Percentiles rank a stretch among this genome's conserved stretches.
These are phyloP conservation scores for Megaptera novaeangliae DNA, from an alignment of 2,113 vertebrate genomes.

Conservation along the genomic window DNA sequence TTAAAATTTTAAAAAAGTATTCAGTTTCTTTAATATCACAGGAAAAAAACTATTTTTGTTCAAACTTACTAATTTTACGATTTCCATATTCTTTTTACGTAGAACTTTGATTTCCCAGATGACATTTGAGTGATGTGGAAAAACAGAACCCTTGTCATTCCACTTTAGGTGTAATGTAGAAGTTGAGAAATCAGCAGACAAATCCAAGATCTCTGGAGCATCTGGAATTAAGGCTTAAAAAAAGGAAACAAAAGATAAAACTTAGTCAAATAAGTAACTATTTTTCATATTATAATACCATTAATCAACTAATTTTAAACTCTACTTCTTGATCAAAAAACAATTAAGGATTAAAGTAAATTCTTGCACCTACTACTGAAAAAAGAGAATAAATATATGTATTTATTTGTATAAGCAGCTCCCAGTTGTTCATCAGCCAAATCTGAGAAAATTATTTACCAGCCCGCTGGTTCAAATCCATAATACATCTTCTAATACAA, in stretches of 20 bases:
- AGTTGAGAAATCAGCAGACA: constrained; percentile 78
- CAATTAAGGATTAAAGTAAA: not conserved
- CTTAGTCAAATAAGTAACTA: not conserved
- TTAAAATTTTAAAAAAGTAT: not conserved
- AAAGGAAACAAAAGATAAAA: not conserved
- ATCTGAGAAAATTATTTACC: not conserved
- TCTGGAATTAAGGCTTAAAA: constrained; percentile 78
- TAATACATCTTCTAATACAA: not conserved
- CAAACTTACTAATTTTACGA: constrained; percentile 77
- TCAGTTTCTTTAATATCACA: not conserved
- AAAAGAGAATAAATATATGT: not conserved
- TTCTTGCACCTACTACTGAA: not conserved
- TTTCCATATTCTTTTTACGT: constrained; percentile 72
- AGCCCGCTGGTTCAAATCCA: not conserved
- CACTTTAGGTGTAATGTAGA: constrained; percentile 75
- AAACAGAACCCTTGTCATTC: constrained; percentile 73
- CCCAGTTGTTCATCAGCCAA: not conserved
- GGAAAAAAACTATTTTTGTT: not conserved
- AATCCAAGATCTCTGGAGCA: constrained; percentile 73
- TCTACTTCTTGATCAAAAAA: not conserved
- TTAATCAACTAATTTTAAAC: not conserved
- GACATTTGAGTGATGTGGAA: constrained; percentile 60
- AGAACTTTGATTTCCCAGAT: constrained; percentile 82
- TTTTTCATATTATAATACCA: not conserved
- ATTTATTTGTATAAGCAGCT: not conserved